Evolutionary conservation across 2,888 invertebrate genomes (phyloP).

Genomic region (Scaptomyza cyrtandrae): DNA sequence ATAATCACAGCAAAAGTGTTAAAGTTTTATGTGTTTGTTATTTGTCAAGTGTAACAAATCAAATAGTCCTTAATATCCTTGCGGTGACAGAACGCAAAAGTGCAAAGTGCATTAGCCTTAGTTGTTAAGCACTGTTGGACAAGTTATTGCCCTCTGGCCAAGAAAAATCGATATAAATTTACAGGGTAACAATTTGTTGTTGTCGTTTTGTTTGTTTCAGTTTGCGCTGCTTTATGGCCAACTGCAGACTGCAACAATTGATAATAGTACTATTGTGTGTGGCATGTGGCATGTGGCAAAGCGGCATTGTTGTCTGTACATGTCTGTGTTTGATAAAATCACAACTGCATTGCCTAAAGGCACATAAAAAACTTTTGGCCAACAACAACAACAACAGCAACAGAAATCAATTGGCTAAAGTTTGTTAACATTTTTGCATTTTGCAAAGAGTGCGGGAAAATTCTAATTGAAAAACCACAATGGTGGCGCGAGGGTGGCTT

Average conservation of each 20-base stretch:
- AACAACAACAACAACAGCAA: slow-evolving; percentile 53
- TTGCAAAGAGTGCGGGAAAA: slow-evolving; percentile 30
- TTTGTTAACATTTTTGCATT: slow-evolving; percentile 48
- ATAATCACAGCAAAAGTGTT: not conserved
- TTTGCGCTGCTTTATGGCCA: slow-evolving; percentile 51
- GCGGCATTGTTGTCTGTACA: slow-evolving; percentile 20
- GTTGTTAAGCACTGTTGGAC: slow-evolving; percentile 37
- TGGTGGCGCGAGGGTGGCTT: slow-evolving; percentile 27
- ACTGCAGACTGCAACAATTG: slow-evolving; percentile 76
- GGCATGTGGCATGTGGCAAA: slow-evolving; percentile 10
- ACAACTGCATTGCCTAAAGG: slow-evolving; percentile 64
- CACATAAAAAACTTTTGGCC: slow-evolving; percentile 51
- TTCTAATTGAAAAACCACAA: slow-evolving; percentile 67
- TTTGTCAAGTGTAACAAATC: slow-evolving; percentile 1
- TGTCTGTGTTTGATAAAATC: slow-evolving; percentile 65
- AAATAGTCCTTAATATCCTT: slow-evolving; percentile 21
- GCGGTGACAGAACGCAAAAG: slow-evolving; percentile 40
- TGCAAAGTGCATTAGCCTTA: slow-evolving; percentile 83
- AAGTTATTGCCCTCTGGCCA: slow-evolving; percentile 81
- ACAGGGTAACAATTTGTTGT: slow-evolving; percentile 36
- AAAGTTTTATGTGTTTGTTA: not conserved
- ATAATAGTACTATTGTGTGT: slow-evolving; percentile 46
- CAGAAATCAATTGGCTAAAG: slow-evolving; percentile 57
- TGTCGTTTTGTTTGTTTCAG: slow-evolving; percentile 4
- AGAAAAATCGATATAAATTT: slow-evolving; percentile 82